These are phyloP conservation scores for Cinclus cinclus DNA, from an alignment of 2,113 vertebrate genomes.

Conservation along the genomic window DNA sequence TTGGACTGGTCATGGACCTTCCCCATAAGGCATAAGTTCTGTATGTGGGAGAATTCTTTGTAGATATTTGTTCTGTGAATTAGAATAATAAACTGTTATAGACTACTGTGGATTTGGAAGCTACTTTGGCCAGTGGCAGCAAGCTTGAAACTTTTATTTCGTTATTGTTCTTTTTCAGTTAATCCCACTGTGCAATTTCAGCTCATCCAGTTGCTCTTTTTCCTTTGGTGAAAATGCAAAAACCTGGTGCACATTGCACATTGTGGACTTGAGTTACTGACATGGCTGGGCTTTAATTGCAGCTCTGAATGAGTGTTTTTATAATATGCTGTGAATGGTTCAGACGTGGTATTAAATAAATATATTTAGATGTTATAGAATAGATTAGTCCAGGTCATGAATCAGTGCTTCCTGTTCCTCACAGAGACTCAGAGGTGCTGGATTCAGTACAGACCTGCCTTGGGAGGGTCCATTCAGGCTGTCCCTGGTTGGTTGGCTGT, in stretches of 20 bases:
- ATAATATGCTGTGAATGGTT: background rate
- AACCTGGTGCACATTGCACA: accelerated
- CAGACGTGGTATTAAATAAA: background rate
- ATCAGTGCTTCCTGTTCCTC: background rate
- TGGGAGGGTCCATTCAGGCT: background rate
- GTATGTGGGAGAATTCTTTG: background rate
- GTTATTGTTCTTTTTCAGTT: background rate
- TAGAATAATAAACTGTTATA: constrained; percentile 6
- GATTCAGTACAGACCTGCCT: background rate
- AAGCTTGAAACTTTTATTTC: background rate
- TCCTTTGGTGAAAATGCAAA: background rate
- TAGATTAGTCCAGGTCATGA: background rate
- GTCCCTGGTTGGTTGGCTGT: background rate
- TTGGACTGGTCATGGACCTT: background rate
- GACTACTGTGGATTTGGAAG: background rate
- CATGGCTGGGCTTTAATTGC: background rate
- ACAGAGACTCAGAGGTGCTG: background rate
- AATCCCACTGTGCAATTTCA: background rate
- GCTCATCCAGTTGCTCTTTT: background rate
- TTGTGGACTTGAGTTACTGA: background rate
- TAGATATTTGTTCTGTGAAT: constrained; percentile 3
- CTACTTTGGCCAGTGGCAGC: background rate
- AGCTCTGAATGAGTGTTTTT: background rate
- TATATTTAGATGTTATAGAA: background rate
- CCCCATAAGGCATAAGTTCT: constrained; percentile 5